These are phyloP conservation scores for Urosaurus nigricauda DNA, from an alignment of 2,797 vertebrate genomes.

Conservation along the genomic window DNA sequence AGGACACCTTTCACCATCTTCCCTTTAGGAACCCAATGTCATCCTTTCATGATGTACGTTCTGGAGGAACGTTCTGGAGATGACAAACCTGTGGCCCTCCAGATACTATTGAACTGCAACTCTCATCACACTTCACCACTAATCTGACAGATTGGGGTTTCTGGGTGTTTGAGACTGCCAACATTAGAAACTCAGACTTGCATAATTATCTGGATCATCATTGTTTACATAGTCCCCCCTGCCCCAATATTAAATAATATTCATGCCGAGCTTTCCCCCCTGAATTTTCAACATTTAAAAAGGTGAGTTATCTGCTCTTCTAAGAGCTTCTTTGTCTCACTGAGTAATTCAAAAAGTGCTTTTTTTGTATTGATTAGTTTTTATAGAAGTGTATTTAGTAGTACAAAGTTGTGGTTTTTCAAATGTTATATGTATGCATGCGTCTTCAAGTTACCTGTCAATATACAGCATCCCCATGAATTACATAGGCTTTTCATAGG, in stretches of 20 bases:
- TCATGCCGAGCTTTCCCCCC: not conserved
- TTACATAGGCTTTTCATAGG: too few relatives aligned
- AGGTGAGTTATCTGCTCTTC: not conserved
- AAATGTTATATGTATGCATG: too few relatives aligned
- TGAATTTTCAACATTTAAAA: not conserved
- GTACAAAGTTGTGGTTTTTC: not conserved
- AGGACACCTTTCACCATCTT: not conserved
- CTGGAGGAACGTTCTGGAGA: not conserved
- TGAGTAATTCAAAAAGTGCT: not conserved
- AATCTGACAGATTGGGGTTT: too few relatives aligned
- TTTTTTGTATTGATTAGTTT: not conserved
- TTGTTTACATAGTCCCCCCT: not conserved
- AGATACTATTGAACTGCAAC: too few relatives aligned
- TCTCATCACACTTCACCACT: too few relatives aligned
- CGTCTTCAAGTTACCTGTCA: too few relatives aligned
- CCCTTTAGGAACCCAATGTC: not conserved
- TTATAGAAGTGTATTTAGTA: not conserved
- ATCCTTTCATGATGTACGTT: not conserved
- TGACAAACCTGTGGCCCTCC: too few relatives aligned
- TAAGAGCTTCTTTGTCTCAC: not conserved
- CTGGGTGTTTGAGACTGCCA: too few relatives aligned
- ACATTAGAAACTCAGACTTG: too few relatives aligned
- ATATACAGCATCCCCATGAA: too few relatives aligned
- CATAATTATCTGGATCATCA: not conserved
- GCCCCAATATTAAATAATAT: not conserved